Percentiles rank a stretch among this genome's conserved stretches.
phyloP scores from a whole-genome alignment of 2,113 vertebrate genomes.

The Canis aureus region DNA sequence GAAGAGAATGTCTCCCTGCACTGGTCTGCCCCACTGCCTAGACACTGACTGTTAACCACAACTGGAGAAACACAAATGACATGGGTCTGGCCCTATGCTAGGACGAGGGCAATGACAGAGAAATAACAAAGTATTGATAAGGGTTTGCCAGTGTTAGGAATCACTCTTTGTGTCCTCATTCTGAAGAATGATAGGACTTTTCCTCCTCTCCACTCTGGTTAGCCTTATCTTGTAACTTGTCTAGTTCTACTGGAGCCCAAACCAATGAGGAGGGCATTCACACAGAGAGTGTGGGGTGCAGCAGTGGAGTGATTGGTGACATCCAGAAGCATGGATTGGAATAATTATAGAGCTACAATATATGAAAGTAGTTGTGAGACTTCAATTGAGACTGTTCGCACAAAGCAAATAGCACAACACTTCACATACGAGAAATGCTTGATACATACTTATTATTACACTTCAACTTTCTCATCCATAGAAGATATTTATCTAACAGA shows the following conservation, averaged over 20 bases:
- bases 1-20: background rate
- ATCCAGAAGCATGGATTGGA: too few relatives aligned
- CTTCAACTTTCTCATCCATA: background rate
- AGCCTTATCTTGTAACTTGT: too few relatives aligned
- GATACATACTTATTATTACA: background rate
- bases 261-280: too few relatives aligned
- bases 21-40: background rate
- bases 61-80: background rate
- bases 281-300: too few relatives aligned
- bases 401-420: background rate
- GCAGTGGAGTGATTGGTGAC: too few relatives aligned
- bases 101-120: background rate
- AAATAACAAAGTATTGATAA: background rate
- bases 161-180: background rate
- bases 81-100: background rate
- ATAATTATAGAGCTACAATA: background rate
- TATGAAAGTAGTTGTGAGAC: too few relatives aligned
- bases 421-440: background rate
- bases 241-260: too few relatives aligned
- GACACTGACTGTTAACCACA: background rate
- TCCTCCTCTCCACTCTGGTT: too few relatives aligned
- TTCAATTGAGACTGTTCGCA: background rate
- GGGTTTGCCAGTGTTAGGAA: background rate
- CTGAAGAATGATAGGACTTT: background rate
- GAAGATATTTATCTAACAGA: background rate